These are phyloP conservation scores for Aphelinus certus DNA, from an alignment of 1,140 invertebrate genomes.

Conservation along the genomic window DNA sequence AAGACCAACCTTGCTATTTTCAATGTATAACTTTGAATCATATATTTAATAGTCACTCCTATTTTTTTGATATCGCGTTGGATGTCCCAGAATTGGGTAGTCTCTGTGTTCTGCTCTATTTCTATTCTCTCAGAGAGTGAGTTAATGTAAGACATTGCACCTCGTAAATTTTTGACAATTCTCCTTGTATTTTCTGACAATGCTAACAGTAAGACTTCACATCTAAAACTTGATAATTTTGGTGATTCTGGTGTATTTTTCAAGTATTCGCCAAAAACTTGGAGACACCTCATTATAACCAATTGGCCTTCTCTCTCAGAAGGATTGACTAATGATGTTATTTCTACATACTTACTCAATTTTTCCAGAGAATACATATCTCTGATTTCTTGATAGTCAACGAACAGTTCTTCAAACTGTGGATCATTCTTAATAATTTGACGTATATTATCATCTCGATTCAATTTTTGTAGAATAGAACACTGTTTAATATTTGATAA, in stretches of 20 bases:
- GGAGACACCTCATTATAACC: conserved; percentile 2
- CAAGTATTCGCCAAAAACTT: conserved; percentile 18
- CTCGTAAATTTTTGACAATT: conserved; percentile 4
- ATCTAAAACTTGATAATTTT: conserved; percentile 1
- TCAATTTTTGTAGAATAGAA: conserved; percentile 8
- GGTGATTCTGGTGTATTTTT: conserved; percentile 21
- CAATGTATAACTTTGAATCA: conserved; percentile 1
- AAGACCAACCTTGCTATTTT: not conserved
- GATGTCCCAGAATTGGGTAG: not conserved
- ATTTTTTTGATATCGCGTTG: conserved; percentile 20
- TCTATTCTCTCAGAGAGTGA: conserved; percentile 8
- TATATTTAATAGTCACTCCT: not conserved
- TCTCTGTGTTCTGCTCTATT: conserved; percentile 9
- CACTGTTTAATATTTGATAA: too few relatives aligned
- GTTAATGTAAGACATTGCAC: conserved; percentile 1
- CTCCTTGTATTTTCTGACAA: conserved; percentile 17
- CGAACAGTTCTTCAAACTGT: conserved; percentile 7
- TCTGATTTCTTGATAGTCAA: conserved; percentile 14
- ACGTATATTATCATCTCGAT: not conserved
- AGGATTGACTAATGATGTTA: conserved; percentile 5
- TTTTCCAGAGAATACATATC: conserved; percentile 19
- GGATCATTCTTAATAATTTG: conserved; percentile 15
- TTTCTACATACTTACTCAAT: conserved; percentile 7
- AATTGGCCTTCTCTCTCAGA: conserved; percentile 13
- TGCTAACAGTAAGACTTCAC: conserved; percentile 8